phyloP scores from a whole-genome alignment of 1,140 invertebrate genomes.

The Drosophila pruinosa region DNA sequence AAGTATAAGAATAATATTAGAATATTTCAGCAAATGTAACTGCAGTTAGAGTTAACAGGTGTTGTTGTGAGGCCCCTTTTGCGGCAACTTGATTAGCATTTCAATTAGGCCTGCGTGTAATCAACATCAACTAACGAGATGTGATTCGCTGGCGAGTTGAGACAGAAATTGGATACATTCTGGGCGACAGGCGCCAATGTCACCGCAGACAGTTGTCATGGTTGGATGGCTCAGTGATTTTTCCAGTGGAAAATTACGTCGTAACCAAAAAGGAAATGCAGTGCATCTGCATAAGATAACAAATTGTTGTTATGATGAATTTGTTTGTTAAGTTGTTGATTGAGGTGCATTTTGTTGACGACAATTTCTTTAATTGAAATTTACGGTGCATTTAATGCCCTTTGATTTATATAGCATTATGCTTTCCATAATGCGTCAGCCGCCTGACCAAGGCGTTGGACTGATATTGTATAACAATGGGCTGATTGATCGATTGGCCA shows the following conservation, averaged over 20 bases:
- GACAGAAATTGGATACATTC: conserved; percentile 59
- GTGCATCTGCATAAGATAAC: conserved; percentile 19
- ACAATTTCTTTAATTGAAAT: conserved; percentile 30
- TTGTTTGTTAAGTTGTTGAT: conserved; percentile 8
- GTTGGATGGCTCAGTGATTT: conserved; percentile 51
- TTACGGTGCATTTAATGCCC: conserved; percentile 40
- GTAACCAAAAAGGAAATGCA: conserved; percentile 11
- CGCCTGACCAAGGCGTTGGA: neutral
- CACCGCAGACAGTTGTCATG: conserved; percentile 45
- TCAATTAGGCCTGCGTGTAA: conserved; percentile 26
- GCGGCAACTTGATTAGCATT: conserved; percentile 24
- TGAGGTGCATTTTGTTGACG: conserved; percentile 32
- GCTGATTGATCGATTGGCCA: conserved; percentile 22
- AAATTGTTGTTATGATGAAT: conserved; percentile 26
- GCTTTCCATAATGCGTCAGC: conserved; percentile 36
- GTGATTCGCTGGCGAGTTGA: conserved; percentile 35
- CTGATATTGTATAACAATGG: conserved; percentile 42
- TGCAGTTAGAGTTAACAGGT: conserved; percentile 6
- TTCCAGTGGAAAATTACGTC: conserved; percentile 60
- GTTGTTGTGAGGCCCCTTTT: neutral
- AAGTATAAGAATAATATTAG: neutral
- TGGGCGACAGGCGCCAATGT: conserved; percentile 51
- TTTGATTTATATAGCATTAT: conserved; percentile 39
- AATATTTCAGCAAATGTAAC: neutral
- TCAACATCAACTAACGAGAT: conserved; percentile 27